Conservation (phyloP, 2,797 vertebrate genomes). For the Phyllotis vaccarum region DNA sequence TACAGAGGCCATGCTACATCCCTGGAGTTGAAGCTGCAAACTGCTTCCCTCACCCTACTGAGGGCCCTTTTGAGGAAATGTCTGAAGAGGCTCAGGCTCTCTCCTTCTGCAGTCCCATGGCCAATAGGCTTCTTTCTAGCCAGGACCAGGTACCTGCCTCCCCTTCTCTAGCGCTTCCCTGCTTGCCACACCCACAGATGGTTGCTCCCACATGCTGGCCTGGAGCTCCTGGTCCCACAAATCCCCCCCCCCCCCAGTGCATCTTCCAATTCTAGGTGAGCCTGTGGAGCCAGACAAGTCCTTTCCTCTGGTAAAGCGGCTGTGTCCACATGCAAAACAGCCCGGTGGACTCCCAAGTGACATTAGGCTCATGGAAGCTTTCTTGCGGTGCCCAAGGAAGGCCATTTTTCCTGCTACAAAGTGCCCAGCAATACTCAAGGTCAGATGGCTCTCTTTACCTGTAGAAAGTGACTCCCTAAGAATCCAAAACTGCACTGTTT, state of each 20-base stretch:
- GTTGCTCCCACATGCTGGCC: neutral
- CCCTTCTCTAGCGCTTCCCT: neutral
- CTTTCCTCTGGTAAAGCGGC: neutral
- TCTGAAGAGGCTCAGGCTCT: neutral
- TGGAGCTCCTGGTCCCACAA: neutral
- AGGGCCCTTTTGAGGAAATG: neutral
- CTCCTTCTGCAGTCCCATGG: neutral
- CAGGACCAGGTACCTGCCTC: too few species aligned
- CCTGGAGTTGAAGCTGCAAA: neutral
- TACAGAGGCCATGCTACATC: too few species aligned
- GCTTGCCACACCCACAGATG: neutral
- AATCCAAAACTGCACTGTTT: slow-evolving; percentile 55
- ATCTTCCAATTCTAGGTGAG: neutral
- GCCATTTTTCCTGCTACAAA: slow-evolving; percentile 50
- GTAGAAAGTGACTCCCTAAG: slow-evolving; percentile 62
- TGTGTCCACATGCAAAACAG: slow-evolving; percentile 43
- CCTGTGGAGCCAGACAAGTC: neutral
- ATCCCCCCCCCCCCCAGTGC: accelerated
- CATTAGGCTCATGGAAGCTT: neutral
- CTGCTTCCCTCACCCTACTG: neutral
- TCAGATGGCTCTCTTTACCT: slow-evolving; percentile 61
- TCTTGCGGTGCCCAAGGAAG: slow-evolving; percentile 53
- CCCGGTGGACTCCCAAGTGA: slow-evolving; percentile 10
- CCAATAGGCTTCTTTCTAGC: neutral
- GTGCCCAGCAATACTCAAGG: slow-evolving; percentile 34